Evolutionary conservation across 2,797 vertebrate genomes (phyloP), one percentile per base, ranked within the genome.

Genomic region (Danio aesculapii): DNA sequence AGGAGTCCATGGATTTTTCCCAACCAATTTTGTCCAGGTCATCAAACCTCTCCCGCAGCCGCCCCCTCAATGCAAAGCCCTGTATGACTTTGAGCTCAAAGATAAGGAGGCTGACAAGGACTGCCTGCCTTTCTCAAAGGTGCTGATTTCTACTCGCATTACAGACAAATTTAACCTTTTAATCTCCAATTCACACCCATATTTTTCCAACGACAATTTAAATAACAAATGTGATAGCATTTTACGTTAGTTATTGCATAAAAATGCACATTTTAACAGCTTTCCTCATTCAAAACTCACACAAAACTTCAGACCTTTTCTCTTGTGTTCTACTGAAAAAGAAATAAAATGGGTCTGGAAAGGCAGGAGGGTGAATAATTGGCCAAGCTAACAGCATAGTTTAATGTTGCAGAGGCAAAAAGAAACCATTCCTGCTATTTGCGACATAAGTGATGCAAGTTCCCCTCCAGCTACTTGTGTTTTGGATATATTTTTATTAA

Each of bases 71-170:
- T 99, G 98, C 94, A 99, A 97, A 92, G 98, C 97, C 84, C 95
- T 99, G 86, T 99, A 99, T 84, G 98, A 99, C 93, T 99, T 99
- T 85, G 98, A 99, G 95, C 95, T 99, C 39, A 98, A 98, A 94
- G 98, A 99, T 92, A 98, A 98, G 90, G 98, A 99, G 94, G 98
- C 98, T 0, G 98, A 99, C 93, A 99, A 99, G 91, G 98, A 99
- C 90, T 99, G 98, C 90, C 95, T 99, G 76, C 97, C 98, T 0
- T 99, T 99, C 88, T 94, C 96, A 83, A 99, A 99, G 97, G 98
- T 99, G 84, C 53, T 58, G 39, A 78, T 77, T 64, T 49, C 6
- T 14, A 21, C 14, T 44, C 8, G 8, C 43, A 6, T 17, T 39
- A 59, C 49, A 49, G 11, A 39, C 52, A 0, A 49, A 16, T 21